Evolutionary conservation across 1,140 invertebrate genomes (phyloP), one percentile per base, ranked within the genome.

Genomic region (Hydropsyche tenuis): DNA sequence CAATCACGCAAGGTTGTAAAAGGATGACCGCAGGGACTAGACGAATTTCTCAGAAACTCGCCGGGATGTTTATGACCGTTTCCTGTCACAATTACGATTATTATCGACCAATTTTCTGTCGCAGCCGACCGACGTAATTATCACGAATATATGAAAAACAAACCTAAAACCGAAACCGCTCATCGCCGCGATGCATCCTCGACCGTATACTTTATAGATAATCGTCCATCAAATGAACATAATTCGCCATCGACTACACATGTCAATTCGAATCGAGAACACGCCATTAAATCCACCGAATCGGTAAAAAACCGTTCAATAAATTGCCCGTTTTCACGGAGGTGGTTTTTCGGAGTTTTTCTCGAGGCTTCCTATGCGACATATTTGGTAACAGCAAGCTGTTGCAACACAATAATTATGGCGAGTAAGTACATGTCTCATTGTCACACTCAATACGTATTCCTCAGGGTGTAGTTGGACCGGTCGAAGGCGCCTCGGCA

Each of bases 91-190:
- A 43, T 42, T 45, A 65, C 60, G 25, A 42, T 63, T 45, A 65
- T 65, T 43, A 65, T 65, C 63, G 16, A n/a, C 56, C 56, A 60
- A 60, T 60, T 60, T 60, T 23, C 56, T 60, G 56, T 60, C 56
- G 56, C 56, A 60, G 20, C 23, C 6, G 56, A 60, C 56, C 22
- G 20, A 60, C 56, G 7, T 60, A 25, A 48, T n/a, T 48, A 16
- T n/a, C 45, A 48, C 2, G 16, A 12, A 43, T 43, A n/a, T n/a
- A n/a, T 51, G 14, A 51, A 20, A 16, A 20, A 51, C 46, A 51
- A 51, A 16, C 2, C 4, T 5, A 51, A 16, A 20, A n/a, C 14
- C 3, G 30, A 37, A 37, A 37, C 30, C 3, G 30, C 30, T 9
- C n/a, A 45, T 45, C n/a, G n/a, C n/a, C 43, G 7, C 43, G 7